phyloP scores from a whole-genome alignment of 2,888 invertebrate species.

The Spodoptera littoralis region DNA sequence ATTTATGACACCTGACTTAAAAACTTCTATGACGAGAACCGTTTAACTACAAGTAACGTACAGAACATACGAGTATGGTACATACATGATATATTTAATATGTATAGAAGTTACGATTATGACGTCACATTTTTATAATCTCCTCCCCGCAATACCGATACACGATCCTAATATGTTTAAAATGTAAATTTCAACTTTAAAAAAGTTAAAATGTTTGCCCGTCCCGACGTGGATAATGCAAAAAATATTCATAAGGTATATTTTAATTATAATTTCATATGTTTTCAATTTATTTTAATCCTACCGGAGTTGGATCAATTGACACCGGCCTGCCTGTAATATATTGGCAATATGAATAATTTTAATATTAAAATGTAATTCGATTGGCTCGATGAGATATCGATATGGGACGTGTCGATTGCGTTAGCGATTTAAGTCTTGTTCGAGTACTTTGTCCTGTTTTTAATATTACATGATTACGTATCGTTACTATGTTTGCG shows the following conservation, averaged over 20 bases:
- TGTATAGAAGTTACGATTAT: slow-evolving; percentile 43
- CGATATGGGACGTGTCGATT: slow-evolving; percentile 47
- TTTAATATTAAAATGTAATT: slow-evolving; percentile 66
- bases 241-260: slow-evolving; percentile 73
- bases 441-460: slow-evolving; percentile 4
- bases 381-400: slow-evolving; percentile 63
- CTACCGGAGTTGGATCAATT: slow-evolving; percentile 65
- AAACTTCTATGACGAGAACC: slow-evolving; percentile 12
- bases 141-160: slow-evolving; percentile 39
- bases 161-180: slow-evolving; percentile 66
- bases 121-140: slow-evolving; percentile 45
- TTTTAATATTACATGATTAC: slow-evolving; percentile 30
- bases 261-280: slow-evolving; percentile 80
- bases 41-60: too few relatives aligned
- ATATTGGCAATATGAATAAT: slow-evolving; percentile 63
- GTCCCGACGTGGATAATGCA: slow-evolving; percentile 59
- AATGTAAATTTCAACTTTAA: slow-evolving; percentile 75
- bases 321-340: slow-evolving; percentile 53
- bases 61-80: slow-evolving; percentile 11
- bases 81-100: slow-evolving; percentile 37
- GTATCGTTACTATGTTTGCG: slow-evolving; percentile 27
- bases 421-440: slow-evolving; percentile 48
- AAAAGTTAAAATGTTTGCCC: slow-evolving; percentile 74
- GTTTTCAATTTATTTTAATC: slow-evolving; percentile 71
- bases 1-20: slow-evolving; percentile 25